phyloP scores from a whole-genome alignment of 2,113 vertebrate species.

The Chunga burmeisteri region DNA sequence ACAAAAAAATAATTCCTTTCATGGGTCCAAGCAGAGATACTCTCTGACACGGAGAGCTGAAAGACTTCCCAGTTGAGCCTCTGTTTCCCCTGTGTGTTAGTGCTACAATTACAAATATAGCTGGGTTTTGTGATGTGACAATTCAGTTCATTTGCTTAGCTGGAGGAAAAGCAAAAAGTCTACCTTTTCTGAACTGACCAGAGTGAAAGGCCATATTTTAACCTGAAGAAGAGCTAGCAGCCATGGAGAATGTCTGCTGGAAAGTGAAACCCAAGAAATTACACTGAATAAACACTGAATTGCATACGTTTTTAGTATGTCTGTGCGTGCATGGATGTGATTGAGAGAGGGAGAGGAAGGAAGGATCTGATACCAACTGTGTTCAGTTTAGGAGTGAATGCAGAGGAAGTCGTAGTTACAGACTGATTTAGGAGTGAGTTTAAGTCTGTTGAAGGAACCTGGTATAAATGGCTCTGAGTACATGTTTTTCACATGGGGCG shows the following conservation, averaged over 20 bases:
- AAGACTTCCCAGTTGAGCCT: not conserved
- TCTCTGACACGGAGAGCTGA: not conserved
- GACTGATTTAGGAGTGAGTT: not conserved
- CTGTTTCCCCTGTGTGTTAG: rapidly evolving
- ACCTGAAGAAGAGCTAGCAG: not conserved
- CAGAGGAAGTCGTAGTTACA: not conserved
- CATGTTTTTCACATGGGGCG: rapidly evolving
- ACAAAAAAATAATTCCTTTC: not conserved
- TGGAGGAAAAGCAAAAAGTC: not conserved
- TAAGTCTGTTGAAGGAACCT: not conserved
- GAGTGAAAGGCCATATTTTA: not conserved
- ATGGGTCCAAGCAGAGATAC: not conserved
- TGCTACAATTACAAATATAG: not conserved
- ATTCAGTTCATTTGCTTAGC: not conserved
- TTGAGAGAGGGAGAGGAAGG: not conserved
- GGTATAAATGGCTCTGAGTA: not conserved
- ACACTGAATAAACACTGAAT: not conserved
- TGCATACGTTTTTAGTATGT: not conserved
- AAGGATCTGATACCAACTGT: rapidly evolving
- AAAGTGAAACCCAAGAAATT: not conserved
- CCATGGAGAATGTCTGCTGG: not conserved
- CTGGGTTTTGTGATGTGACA: not conserved
- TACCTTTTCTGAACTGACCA: not conserved
- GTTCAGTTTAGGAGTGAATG: not conserved
- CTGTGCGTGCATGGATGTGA: not conserved